Evolutionary conservation across 2,797 vertebrate species (phyloP).

Genomic region (Centropyge bicolor): DNA sequence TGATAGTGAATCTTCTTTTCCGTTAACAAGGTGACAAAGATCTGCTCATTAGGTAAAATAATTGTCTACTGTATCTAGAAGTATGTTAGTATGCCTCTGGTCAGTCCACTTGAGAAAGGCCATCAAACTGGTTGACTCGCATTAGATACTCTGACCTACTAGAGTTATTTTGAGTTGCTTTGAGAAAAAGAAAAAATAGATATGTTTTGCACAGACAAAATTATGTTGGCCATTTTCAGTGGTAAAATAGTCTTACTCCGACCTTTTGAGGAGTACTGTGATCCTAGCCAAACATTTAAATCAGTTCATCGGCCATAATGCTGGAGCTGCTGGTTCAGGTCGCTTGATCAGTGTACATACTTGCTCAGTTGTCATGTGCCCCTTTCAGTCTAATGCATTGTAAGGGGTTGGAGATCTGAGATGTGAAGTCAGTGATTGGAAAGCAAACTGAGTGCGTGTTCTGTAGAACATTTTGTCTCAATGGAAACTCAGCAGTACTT

Average conservation of each 20-base stretch:
- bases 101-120: constrained; percentile 18
- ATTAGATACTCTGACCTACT: constrained; percentile 2
- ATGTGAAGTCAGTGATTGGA: constrained; percentile 6
- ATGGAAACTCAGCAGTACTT: not conserved
- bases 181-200: constrained; percentile 16
- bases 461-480: constrained; percentile 1
- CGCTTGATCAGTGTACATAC: constrained; percentile 28
- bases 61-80: not conserved
- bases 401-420: not conserved
- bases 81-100: constrained; percentile 12
- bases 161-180: constrained; percentile 2
- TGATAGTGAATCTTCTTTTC: constrained; percentile 9
- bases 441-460: not conserved
- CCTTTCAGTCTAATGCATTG: not conserved
- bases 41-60: constrained; percentile 9
- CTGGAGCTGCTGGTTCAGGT: constrained; percentile 32
- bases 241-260: constrained; percentile 1
- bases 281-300: constrained; percentile 13
- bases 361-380: not conserved
- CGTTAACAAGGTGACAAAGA: constrained; percentile 16
- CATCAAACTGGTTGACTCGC: constrained; percentile 4
- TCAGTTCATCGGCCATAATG: constrained; percentile 15
- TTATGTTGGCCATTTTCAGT: not conserved
- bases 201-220: constrained; percentile 22
- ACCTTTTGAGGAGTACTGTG: constrained; percentile 16